Evolutionary conservation across 37 sponge, comb jelly and placozoan species (phyloP), one percentile per base, ranked within the genome.

Genomic region (Bolinopsis microptera): DNA sequence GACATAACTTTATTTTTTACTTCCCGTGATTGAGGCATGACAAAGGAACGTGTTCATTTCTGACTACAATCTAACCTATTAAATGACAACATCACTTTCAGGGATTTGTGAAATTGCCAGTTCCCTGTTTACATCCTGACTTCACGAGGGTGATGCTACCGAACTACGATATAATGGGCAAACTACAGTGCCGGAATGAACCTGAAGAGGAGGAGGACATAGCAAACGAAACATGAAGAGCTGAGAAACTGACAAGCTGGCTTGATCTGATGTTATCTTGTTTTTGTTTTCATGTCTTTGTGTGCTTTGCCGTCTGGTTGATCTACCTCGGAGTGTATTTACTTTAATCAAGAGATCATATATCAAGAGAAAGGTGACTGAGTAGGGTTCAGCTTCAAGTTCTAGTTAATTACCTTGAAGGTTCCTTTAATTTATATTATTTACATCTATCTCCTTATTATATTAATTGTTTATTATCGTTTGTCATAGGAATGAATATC

Each of bases 51-150:
- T n/a, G n/a, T n/a, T n/a, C n/a, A n/a, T n/a, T n/a, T n/a, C n/a
- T n/a, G n/a, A n/a, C n/a, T n/a, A n/a, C n/a, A n/a, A n/a, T n/a
- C n/a, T n/a, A n/a, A n/a, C n/a, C n/a, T n/a, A n/a, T n/a, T n/a
- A n/a, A 48, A 48, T 48, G 61, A 18, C 5, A 28, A 24, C 21
- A 70, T 33, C 38, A 21, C 37, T 35, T 80, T 21, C 90, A 86
- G 90, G 90, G 90, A 86, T 86, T 41, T 2, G 90, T 86, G 0
- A 86, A 86, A 48, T 48, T 86, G 13, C 36, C 90, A 22, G 90
- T 86, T 18, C 90, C 90, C 0, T 86, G 90, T 34, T 48, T 86
- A n/a, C 90, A 86, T 39, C 90, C 90, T 5, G 90, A 86, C 61
- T 86, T 86, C 24, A 86, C 90, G 8, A 27, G 90, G 21, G 90